phyloP scores from a whole-genome alignment of 2,888 invertebrate species.

The Lycocerus yunnanus region DNA sequence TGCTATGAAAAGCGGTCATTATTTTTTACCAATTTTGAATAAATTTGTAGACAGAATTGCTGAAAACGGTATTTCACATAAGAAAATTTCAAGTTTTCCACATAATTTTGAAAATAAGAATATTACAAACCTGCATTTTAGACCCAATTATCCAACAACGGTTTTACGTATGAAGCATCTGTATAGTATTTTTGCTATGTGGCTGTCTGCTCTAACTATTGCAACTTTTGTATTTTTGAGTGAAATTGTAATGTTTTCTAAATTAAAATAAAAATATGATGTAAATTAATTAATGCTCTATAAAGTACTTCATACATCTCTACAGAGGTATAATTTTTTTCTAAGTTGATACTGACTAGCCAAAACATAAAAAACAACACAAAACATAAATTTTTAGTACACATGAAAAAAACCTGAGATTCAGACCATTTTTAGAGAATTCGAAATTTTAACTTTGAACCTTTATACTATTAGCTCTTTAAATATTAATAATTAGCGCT shows the following conservation, averaged over 20 bases:
- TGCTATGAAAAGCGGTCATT: background rate
- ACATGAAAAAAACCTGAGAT: too few species aligned
- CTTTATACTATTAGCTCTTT: too few species aligned
- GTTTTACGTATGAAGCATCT: background rate
- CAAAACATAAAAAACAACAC: too few species aligned
- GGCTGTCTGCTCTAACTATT: background rate
- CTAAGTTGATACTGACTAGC: too few species aligned
- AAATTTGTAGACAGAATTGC: background rate
- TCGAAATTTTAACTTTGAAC: too few species aligned
- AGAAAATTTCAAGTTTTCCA: background rate
- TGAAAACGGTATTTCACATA: background rate
- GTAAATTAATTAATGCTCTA: too few species aligned
- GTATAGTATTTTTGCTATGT: background rate
- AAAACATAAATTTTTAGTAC: too few species aligned
- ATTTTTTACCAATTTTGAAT: background rate
- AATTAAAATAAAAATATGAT: background rate
- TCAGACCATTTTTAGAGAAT: too few species aligned
- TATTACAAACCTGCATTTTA: too few species aligned
- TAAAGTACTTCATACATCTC: too few species aligned
- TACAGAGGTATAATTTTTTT: too few species aligned
- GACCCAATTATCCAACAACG: background rate
- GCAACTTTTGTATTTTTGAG: background rate
- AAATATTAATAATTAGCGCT: too few species aligned
- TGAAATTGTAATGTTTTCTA: background rate
- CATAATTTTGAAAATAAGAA: background rate